Conservation (phyloP, 2,888 invertebrate genomes). For the Drosophila setosimentum region DNA sequence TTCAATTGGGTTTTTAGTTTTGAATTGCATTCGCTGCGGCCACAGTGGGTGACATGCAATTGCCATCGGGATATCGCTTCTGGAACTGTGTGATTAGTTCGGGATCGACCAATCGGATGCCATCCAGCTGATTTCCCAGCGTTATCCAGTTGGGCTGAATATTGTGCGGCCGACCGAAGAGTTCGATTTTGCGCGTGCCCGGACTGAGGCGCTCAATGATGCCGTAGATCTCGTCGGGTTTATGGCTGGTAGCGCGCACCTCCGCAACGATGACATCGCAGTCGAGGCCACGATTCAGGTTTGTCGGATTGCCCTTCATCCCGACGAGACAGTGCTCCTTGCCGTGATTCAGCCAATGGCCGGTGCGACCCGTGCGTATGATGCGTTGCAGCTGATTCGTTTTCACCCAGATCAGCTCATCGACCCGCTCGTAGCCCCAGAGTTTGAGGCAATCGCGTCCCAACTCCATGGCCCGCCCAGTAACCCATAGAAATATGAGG, state of each 20-base stretch:
- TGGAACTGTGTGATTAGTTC: constrained; percentile 95
- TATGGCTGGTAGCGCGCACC: constrained; percentile 98
- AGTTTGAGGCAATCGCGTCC: constrained; percentile 97
- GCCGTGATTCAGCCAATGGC: constrained; percentile 99
- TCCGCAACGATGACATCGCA: constrained; percentile 99
- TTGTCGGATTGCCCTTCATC: constrained; percentile 97
- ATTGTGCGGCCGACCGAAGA: constrained; percentile 98
- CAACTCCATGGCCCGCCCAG: constrained; percentile 93
- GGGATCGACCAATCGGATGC: constrained; percentile 96
- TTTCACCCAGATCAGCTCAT: constrained; percentile 99
- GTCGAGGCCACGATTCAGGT: constrained; percentile 96
- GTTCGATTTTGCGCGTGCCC: constrained; percentile 97
- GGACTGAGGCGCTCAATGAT: constrained; percentile 98
- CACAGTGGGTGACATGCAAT: constrained; percentile 84
- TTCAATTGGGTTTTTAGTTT: constrained; percentile 39
- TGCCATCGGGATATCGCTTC: constrained; percentile 96
- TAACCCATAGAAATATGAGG: constrained; percentile 98
- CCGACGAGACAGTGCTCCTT: constrained; percentile 99
- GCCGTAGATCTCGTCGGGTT: constrained; percentile 99
- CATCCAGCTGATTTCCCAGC: constrained; percentile 98
- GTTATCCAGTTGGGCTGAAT: constrained; percentile 99
- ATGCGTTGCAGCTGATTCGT: constrained; percentile 99
- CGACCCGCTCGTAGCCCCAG: constrained; percentile 98
- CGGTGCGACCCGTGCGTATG: constrained; percentile 97
- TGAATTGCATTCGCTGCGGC: constrained; percentile 65